Evolutionary conservation across 2,888 invertebrate genomes (phyloP).

Genomic region (Tenodera sinensis): DNA sequence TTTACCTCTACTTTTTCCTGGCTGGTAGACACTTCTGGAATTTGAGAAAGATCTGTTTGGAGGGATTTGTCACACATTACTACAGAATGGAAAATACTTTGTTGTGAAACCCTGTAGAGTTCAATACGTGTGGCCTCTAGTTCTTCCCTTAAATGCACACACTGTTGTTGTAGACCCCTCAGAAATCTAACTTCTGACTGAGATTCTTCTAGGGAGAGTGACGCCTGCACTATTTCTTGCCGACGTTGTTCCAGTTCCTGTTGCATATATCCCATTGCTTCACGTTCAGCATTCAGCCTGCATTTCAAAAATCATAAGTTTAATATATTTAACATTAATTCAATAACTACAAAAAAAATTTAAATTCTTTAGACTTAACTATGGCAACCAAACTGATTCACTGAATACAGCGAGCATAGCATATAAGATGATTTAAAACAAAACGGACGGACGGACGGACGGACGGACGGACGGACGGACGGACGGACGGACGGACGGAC

Average conservation of each 20-base stretch:
- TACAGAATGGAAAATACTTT: background rate
- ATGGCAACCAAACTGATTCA: too few relatives aligned
- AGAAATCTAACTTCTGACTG: conserved; percentile 12
- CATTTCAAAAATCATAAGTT: background rate
- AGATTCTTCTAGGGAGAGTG: conserved; percentile 19
- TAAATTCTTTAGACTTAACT: too few relatives aligned
- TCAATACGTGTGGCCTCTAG: conserved; percentile 16
- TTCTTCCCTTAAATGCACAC: background rate
- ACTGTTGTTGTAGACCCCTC: conserved; percentile 20
- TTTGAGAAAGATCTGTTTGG: background rate
- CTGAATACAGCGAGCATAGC: too few relatives aligned
- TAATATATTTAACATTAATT: too few relatives aligned
- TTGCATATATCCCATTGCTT: conserved; percentile 15
- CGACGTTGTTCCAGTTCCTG: conserved; percentile 20
- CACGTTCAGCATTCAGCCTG: conserved; percentile 26
- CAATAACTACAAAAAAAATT: too few relatives aligned
- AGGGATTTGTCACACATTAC: background rate
- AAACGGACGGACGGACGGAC: too few relatives aligned
- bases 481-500: too few relatives aligned
- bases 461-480: too few relatives aligned
- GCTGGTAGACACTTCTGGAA: background rate
- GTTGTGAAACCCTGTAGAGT: background rate
- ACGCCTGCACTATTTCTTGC: conserved; percentile 16
- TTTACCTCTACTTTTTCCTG: background rate
- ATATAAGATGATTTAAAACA: too few relatives aligned